phyloP scores from a whole-genome alignment of 2,888 invertebrate genomes.

The Luperina nickerlii region DNA sequence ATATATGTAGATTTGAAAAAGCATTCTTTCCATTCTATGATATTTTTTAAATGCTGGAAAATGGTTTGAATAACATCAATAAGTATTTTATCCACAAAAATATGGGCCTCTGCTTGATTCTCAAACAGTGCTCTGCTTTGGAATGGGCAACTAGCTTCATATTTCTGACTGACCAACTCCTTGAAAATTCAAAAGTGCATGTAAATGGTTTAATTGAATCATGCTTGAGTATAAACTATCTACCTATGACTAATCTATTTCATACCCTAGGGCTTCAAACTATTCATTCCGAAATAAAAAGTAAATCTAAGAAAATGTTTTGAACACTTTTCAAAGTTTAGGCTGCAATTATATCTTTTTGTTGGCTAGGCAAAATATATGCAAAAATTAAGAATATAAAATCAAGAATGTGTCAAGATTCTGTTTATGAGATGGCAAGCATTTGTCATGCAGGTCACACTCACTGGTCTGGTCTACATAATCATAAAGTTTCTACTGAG shows the following conservation, averaged over 20 bases:
- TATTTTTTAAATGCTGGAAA: background rate
- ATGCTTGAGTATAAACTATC: background rate
- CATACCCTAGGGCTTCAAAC: background rate
- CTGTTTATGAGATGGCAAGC: conserved; percentile 22
- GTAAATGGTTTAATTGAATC: background rate
- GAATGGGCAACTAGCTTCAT: background rate
- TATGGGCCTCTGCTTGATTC: background rate
- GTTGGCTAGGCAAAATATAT: background rate
- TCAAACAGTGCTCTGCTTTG: background rate
- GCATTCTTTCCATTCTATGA: too few species aligned
- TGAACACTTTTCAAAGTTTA: conserved; percentile 7
- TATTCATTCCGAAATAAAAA: background rate
- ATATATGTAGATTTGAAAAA: conserved; percentile 6
- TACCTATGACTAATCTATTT: background rate
- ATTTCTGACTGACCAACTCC: background rate
- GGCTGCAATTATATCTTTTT: background rate
- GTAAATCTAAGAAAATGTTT: background rate
- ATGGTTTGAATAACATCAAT: background rate
- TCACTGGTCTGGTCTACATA: conserved; percentile 16
- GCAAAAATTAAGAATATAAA: background rate
- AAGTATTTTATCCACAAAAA: background rate
- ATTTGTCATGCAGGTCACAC: conserved; percentile 40
- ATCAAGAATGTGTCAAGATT: conserved; percentile 15
- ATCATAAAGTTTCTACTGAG: background rate
- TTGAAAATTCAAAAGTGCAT: background rate